A percentile compares a stretch with the other conserved stretches of the same genome.
These are phyloP conservation scores for Asbolus verrucosus DNA, from an alignment of 1,140 invertebrate genomes.

Conservation along the genomic window DNA sequence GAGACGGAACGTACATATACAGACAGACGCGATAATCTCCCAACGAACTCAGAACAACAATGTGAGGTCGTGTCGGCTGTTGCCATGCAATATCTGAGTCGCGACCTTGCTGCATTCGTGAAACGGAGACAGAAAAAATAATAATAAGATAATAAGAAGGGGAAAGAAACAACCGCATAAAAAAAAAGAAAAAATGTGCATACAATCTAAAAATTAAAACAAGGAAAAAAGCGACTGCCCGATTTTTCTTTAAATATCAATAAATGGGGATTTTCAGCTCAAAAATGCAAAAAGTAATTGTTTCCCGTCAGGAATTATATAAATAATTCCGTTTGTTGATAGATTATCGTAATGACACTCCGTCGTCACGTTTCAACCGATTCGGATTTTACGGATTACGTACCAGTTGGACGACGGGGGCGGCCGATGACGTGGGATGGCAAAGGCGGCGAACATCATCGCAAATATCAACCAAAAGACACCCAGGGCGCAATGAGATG, in stretches of 20 bases:
- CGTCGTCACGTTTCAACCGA: neutral
- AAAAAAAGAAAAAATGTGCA: slow-evolving; percentile 9
- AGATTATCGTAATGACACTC: slow-evolving; percentile 11
- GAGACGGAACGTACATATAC: neutral
- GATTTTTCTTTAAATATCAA: no score
- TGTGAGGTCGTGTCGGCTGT: slow-evolving; percentile 45
- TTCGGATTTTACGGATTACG: slow-evolving; percentile 8
- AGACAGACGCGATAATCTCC: slow-evolving; percentile 9
- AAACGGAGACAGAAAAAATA: slow-evolving; percentile 29
- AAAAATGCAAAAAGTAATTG: neutral
- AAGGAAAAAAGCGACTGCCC: no score
- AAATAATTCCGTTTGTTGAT: slow-evolving; percentile 20
- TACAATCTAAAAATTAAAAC: neutral
- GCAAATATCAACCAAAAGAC: neutral
- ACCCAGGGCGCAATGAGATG: neutral
- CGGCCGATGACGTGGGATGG: slow-evolving; percentile 10
- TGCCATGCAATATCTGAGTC: slow-evolving; percentile 47
- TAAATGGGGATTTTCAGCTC: no score
- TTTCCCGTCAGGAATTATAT: neutral
- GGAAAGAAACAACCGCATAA: neutral
- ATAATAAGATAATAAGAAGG: slow-evolving; percentile 11
- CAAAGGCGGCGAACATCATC: neutral
- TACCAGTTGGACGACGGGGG: neutral
- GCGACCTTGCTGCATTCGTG: slow-evolving; percentile 42
- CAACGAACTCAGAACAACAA: slow-evolving; percentile 21